These are phyloP conservation scores for Anthonomus grandis DNA, from an alignment of 1,140 invertebrate species.

Conservation along the genomic window DNA sequence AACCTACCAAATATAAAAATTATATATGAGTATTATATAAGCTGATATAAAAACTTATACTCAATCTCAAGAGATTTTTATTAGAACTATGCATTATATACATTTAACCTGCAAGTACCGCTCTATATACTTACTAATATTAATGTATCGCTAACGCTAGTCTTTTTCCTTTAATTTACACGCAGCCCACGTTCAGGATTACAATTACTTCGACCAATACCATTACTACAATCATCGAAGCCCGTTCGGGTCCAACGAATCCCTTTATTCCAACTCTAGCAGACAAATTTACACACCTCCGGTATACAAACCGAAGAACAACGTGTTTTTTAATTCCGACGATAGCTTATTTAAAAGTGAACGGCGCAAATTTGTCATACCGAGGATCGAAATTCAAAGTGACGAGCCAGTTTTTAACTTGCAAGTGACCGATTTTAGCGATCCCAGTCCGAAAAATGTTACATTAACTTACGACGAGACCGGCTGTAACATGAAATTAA, in stretches of 20 bases:
- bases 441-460: slow-evolving; percentile 41
- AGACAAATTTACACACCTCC: slow-evolving; percentile 41
- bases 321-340: slow-evolving; percentile 46
- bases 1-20: no score
- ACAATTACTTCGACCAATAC: slow-evolving; percentile 30
- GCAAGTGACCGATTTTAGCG: slow-evolving; percentile 46
- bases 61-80: no score
- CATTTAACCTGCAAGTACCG: no score
- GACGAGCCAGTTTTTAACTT: slow-evolving; percentile 42
- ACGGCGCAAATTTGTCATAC: slow-evolving; percentile 40
- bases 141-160: slow-evolving; percentile 18
- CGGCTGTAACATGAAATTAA: slow-evolving; percentile 30
- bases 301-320: slow-evolving; percentile 39
- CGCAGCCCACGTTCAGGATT: slow-evolving; percentile 37
- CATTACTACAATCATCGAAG: slow-evolving; percentile 35
- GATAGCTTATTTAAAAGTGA: slow-evolving; percentile 44
- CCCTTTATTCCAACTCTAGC: slow-evolving; percentile 32
- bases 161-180: slow-evolving; percentile 36
- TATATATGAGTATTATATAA: no score
- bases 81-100: no score
- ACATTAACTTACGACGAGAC: slow-evolving; percentile 40
- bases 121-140: no score
- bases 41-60: no score
- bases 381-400: slow-evolving; percentile 42
- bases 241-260: slow-evolving; percentile 40